Base-by-base conservation (phyloP, 2,888 invertebrate genomes). In the Cephonodes hylas region DNA sequence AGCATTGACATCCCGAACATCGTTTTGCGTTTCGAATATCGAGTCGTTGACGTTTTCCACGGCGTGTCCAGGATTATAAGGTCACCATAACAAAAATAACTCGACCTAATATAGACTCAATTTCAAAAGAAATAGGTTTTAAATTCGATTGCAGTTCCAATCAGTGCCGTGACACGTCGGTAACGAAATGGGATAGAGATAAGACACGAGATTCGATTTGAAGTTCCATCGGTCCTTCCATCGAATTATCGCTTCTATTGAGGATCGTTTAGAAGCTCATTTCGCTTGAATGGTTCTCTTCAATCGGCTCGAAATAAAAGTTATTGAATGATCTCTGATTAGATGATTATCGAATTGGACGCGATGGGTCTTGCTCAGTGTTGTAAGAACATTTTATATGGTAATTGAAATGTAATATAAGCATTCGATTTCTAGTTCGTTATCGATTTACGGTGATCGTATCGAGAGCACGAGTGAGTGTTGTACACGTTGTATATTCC, bases 361-460 rank as follows among this genome's bases (percentile, higher is more conserved):
- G 86, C 84, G 84, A 84, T 85, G 79, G 79, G 76, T 79, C 82
- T 82, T 77, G 79, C 78, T 79, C 71, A 61, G 75, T 81, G 83
- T 83, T 83, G 83, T 85, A 81, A 72, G 81, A 84, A 89, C 85
- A 86, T 89, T 91, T 87, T 88, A 86, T 91, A 89, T 91, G 89
- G 87, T 93, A 89, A 91, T 91, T 89, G 90, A 90, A 90, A 89
- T 87, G 88, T 89, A 86, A 86, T 89, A 87, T 86, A 86, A 85
- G 83, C 84, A 84, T 85, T 85, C 75, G 83, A 78, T 83, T 84
- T 83, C 78, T 79, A 81, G 81, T 85, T 84, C 82, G 81, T 89
- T 90, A 88, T 88, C 85, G 80, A 74, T 88, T 80, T 84, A 81
- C 73, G 80, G 80, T 83, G 73, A 76, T 79, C 70, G 74, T 76